A percentile compares a stretch with the other conserved stretches of the same genome.
Conservation (phyloP, 2,113 vertebrate genomes). For the Xenopus tropicalis region UCB_Xtro_10.0 CM004447.2:41106501-41107000, state of each 20-base stretch:
- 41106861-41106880: not conserved
- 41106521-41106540: not conserved
- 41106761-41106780: no score
- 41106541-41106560: slow-evolving; percentile 14
- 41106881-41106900: not conserved
- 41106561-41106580: not conserved
- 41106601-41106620: not conserved
- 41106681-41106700: not conserved
- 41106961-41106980: slow-evolving; percentile 14
- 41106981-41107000: slow-evolving; percentile 37
- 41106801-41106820: not conserved
- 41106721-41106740: no score
- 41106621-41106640: not conserved
- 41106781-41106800: not conserved
- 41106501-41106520: not conserved
- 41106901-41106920: not conserved
- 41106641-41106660: not conserved
- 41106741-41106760: no score
- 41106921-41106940: not conserved
- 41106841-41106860: not conserved
- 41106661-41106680: not conserved
- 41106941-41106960: not conserved
- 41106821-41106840: not conserved
- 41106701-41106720: not conserved
- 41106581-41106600: not conserved